These are phyloP conservation scores for Chrosomus eos DNA, from an alignment of 2,797 vertebrate genomes.

Conservation along the genomic window DNA sequence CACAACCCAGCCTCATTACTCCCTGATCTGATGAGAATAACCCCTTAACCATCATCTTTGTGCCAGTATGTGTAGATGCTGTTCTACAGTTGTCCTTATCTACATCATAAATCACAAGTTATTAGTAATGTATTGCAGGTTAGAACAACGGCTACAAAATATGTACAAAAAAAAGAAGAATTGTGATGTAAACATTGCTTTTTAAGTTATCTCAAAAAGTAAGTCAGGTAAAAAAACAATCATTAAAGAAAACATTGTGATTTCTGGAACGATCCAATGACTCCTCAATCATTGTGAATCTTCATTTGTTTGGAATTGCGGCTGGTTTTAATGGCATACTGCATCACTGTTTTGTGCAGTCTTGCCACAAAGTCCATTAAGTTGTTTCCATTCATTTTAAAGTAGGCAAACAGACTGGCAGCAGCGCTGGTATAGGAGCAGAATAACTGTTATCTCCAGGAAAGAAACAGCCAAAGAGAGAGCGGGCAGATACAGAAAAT, in stretches of 20 bases:
- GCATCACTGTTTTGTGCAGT: constrained; percentile 50
- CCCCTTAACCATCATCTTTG: constrained; percentile 45
- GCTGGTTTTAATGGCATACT: constrained; percentile 53
- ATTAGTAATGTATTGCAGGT: constrained; percentile 58
- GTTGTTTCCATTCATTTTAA: constrained; percentile 48
- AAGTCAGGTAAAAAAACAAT: neutral
- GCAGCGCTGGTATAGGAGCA: neutral
- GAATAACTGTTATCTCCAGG: constrained; percentile 16
- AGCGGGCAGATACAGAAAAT: neutral
- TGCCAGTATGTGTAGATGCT: neutral
- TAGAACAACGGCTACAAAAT: constrained; percentile 22
- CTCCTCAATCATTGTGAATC: constrained; percentile 47
- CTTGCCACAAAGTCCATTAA: constrained; percentile 53
- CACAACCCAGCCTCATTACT: constrained; percentile 59
- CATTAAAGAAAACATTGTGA: constrained; percentile 48
- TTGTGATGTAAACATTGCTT: neutral
- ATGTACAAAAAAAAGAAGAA: neutral
- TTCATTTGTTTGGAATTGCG: constrained; percentile 55
- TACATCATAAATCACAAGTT: constrained; percentile 55
- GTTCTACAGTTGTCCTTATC: constrained; percentile 52
- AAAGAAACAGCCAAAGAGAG: neutral
- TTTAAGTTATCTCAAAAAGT: neutral
- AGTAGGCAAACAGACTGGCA: constrained; percentile 35
- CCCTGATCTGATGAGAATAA: constrained; percentile 61
- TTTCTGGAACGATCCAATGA: constrained; percentile 39